These are phyloP conservation scores for Sminthopsis crassicaudata DNA, from an alignment of 2,113 vertebrate genomes.

Conservation along the genomic window DNA sequence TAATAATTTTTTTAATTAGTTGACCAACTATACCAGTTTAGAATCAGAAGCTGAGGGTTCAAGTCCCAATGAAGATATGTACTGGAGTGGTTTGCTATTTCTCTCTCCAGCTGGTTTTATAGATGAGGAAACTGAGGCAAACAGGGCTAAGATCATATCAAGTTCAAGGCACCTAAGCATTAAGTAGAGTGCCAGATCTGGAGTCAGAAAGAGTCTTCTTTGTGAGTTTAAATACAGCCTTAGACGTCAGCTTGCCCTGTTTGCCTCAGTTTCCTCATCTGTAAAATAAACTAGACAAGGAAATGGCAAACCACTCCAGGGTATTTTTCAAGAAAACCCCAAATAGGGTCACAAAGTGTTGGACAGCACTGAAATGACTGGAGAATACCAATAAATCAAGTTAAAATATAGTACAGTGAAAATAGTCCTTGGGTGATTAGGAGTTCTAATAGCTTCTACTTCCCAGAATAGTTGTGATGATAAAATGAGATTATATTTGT, in stretches of 20 bases:
- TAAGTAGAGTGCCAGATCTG: not conserved
- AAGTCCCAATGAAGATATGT: not conserved
- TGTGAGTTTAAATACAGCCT: not conserved
- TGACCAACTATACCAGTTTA: not conserved
- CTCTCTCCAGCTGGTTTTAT: too few species aligned
- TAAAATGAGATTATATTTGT: not conserved
- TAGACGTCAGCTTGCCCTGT: not conserved
- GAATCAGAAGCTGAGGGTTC: not conserved
- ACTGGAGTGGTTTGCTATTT: too few species aligned
- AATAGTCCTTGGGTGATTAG: not conserved
- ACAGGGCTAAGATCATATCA: not conserved
- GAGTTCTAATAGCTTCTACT: not conserved
- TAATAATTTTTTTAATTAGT: not conserved
- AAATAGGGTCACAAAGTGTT: not conserved
- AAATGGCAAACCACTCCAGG: not conserved
- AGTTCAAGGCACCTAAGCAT: not conserved
- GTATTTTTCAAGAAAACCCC: not conserved
- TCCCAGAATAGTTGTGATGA: not conserved
- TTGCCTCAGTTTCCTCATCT: not conserved
- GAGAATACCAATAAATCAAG: not conserved
- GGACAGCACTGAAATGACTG: not conserved
- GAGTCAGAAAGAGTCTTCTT: not conserved
- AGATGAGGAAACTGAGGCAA: too few species aligned
- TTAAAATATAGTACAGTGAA: not conserved
- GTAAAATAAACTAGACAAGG: not conserved